These are phyloP conservation scores for Epinotia brunnichana DNA, from an alignment of 2,888 invertebrate genomes.

Conservation along the genomic window DNA sequence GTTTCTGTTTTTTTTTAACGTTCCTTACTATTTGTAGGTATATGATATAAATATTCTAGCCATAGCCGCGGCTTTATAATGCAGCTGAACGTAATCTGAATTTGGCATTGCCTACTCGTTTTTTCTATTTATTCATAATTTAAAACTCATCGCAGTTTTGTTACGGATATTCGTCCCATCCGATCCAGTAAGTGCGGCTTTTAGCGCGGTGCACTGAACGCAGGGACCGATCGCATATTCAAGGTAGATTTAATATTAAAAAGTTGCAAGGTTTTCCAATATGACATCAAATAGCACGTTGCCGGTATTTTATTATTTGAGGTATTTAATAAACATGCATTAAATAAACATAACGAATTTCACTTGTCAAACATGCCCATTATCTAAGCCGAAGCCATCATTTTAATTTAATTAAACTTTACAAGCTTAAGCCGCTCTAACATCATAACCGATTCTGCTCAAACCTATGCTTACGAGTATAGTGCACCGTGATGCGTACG, in stretches of 20 bases:
- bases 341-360: neutral
- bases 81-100: too few species aligned
- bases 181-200: slow-evolving; percentile 34
- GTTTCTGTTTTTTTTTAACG: too few species aligned
- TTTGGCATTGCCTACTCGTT: too few species aligned
- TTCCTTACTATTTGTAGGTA: too few species aligned
- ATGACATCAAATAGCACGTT: neutral
- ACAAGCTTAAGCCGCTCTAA: neutral
- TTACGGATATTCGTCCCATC: slow-evolving; percentile 32
- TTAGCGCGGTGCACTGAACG: slow-evolving; percentile 21
- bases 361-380: neutral
- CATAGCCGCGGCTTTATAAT: too few species aligned
- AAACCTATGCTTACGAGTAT: too few species aligned
- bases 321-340: neutral
- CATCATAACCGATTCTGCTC: neutral
- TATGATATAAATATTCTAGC: too few species aligned
- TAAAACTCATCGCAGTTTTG: slow-evolving; percentile 30
- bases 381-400: neutral
- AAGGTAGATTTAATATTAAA: slow-evolving; percentile 21
- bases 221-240: slow-evolving; percentile 21
- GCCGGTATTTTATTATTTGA: slow-evolving; percentile 1
- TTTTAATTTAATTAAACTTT: neutral
- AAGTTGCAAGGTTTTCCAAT: slow-evolving; percentile 13
- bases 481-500: too few species aligned
- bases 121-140: too few species aligned